A percentile compares a stretch with the other conserved stretches of the same genome.
These are phyloP conservation scores for Harpagifer antarcticus DNA, from an alignment of 2,797 vertebrate genomes.

Conservation along the genomic window DNA sequence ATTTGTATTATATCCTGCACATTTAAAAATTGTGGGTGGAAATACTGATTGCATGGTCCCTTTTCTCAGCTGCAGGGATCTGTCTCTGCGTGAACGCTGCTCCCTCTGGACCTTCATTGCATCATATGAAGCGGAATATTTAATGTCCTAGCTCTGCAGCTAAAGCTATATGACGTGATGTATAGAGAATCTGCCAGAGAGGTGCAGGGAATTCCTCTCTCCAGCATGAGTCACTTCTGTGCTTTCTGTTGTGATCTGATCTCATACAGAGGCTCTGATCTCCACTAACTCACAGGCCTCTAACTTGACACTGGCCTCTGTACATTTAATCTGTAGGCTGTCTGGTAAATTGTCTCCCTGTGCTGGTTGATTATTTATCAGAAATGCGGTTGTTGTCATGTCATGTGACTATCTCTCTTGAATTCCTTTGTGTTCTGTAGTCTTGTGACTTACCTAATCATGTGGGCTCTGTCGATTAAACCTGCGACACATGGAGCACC, in stretches of 20 bases:
- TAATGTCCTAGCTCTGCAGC: conserved; percentile 35
- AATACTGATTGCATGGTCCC: conserved; percentile 41
- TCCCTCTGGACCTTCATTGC: conserved; percentile 40
- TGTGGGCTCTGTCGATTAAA: conserved; percentile 13
- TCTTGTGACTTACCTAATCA: conserved; percentile 13
- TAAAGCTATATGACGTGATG: conserved; percentile 39
- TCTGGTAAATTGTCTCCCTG: not conserved
- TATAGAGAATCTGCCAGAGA: conserved; percentile 42
- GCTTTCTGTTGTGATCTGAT: conserved; percentile 22
- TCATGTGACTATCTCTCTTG: conserved; percentile 2
- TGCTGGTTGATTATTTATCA: conserved; percentile 44
- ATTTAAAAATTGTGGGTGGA: conserved; percentile 40
- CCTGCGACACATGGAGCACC: conserved; percentile 15
- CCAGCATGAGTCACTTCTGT: conserved; percentile 25
- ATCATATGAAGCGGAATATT: conserved; percentile 66
- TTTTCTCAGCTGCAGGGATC: conserved; percentile 45
- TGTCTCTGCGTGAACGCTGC: conserved; percentile 37
- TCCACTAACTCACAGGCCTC: not conserved
- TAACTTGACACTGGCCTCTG: conserved; percentile 1
- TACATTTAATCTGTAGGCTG: conserved; percentile 3
- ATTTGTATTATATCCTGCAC: conserved; percentile 14
- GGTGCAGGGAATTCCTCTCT: conserved; percentile 43
- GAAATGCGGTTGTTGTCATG: conserved; percentile 22
- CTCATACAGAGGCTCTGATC: conserved; percentile 16
- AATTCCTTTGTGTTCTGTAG: conserved; percentile 5